Conservation (phyloP, 2,797 vertebrate genomes). For the Danio albolineatus region DNA sequence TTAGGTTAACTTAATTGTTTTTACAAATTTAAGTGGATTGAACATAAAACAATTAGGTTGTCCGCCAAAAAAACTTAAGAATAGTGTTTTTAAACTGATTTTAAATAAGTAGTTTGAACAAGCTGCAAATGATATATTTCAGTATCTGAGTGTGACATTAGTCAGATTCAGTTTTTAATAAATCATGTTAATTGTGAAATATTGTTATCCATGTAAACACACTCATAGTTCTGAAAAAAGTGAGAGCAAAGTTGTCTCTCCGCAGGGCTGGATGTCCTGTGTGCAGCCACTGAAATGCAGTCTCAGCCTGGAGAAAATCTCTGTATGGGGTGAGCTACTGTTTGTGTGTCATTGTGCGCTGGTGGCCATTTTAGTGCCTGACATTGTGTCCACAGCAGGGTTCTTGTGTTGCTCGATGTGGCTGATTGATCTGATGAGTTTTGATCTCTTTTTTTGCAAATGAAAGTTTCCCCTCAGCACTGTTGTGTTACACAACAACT, state of each 20-base stretch:
- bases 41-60: no score
- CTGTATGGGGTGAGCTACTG: not conserved
- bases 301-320: constrained; percentile 63
- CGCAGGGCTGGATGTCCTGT: constrained; percentile 52
- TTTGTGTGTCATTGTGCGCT: constrained; percentile 29
- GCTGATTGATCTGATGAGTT: constrained; percentile 46
- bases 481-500: constrained; percentile 22
- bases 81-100: no score
- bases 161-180: no score
- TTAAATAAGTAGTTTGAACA: no score
- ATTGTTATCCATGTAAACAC: constrained; percentile 8
- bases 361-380: constrained; percentile 36
- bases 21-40: no score
- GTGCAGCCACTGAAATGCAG: constrained; percentile 49
- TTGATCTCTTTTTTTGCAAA: constrained; percentile 36
- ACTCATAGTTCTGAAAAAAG: constrained; percentile 66
- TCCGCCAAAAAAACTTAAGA: no score
- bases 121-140: no score
- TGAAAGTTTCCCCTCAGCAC: constrained; percentile 37
- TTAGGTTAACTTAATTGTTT: no score
- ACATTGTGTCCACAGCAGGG: constrained; percentile 38
- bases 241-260: constrained; percentile 54
- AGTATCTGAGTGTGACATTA: no score
- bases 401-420: constrained; percentile 32
- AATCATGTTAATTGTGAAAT: no score